phyloP scores from a whole-genome alignment of 2,888 invertebrate genomes.

The Pseudococcus longispinus region DNA sequence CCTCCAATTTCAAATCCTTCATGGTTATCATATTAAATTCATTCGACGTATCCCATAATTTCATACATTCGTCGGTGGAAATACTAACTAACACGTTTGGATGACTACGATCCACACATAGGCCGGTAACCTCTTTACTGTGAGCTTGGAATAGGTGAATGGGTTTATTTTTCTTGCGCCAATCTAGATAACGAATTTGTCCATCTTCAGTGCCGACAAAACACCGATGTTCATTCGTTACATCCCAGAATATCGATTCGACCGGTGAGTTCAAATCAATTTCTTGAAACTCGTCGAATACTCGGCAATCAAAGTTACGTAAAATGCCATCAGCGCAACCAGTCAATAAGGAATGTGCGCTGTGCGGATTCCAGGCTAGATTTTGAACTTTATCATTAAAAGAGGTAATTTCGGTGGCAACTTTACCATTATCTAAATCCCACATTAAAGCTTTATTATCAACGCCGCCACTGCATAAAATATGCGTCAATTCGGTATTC shows the following conservation, averaged over 20 bases:
- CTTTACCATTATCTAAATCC: constrained; percentile 84
- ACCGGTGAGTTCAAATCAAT: constrained; percentile 84
- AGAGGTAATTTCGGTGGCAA: constrained; percentile 76
- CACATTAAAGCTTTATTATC: constrained; percentile 87
- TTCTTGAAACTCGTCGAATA: constrained; percentile 66
- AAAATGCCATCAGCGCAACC: constrained; percentile 80
- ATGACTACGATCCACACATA: constrained; percentile 72
- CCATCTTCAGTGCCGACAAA: constrained; percentile 69
- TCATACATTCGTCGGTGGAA: constrained; percentile 81
- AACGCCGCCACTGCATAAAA: constrained; percentile 91
- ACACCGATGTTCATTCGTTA: constrained; percentile 78
- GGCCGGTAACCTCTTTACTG: constrained; percentile 83
- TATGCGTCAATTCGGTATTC: constrained; percentile 84
- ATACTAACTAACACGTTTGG: constrained; percentile 80
- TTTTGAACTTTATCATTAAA: constrained; percentile 87
- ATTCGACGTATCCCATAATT: constrained; percentile 78
- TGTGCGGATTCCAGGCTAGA: constrained; percentile 81
- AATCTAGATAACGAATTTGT: constrained; percentile 67
- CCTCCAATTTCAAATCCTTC: constrained; percentile 73
- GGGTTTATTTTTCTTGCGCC: constrained; percentile 66
- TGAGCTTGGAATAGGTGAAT: constrained; percentile 81
- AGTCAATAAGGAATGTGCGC: constrained; percentile 80
- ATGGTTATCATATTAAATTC: constrained; percentile 64
- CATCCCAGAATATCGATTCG: constrained; percentile 87
- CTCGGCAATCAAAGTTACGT: constrained; percentile 79